Evolutionary conservation across 2,797 vertebrate genomes (phyloP), one percentile per base, ranked within the genome.

Genomic region (Gallinago stenura): DNA sequence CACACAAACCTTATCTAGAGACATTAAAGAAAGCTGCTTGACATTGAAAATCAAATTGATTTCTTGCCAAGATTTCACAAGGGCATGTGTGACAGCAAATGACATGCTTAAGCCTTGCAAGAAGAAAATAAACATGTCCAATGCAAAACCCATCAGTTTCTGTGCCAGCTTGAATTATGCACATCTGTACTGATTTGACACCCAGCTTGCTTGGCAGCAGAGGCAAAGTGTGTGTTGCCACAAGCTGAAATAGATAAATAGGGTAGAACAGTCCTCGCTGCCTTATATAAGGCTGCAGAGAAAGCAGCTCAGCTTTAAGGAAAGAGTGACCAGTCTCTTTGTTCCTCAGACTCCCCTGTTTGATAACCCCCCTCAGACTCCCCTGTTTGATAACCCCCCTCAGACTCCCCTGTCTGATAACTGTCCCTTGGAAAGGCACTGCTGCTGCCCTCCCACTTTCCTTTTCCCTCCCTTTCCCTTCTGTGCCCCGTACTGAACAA

Each of bases 51-150:
- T 97, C 95, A 98, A 97, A 98, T 95, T 98, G 97, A 98, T 98
- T 98, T 98, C 97, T 97, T 97, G 97, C 97, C 97, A 98, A 97
- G 97, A 97, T 98, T 97, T 98, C 97, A 97, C 94, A 97, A 97
- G 97, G 97, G 92, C 97, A 95, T 78, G 65, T 96, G 96, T 97
- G 97, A 98, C 97, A 98, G 83, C 94, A 96, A 97, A 94, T 97
- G 96, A 98, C 69, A 82, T 96, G 96, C 97, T 97, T 98, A 97
- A 97, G 96, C 93, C 95, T 97, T 97, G 95, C 95, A 97, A 96
- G 96, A 96, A 97, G 97, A 98, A 98, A 98, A 98, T 96, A 97
- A 98, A 97, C 96, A 97, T 66, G 62, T 95, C 96, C 94, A 90
- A 98, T 95, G 96, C 96, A 96, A 94, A 97, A 95, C 70, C 90